Conservation (phyloP, 2,888 invertebrate genomes). For the Campoplex capitator region DNA sequence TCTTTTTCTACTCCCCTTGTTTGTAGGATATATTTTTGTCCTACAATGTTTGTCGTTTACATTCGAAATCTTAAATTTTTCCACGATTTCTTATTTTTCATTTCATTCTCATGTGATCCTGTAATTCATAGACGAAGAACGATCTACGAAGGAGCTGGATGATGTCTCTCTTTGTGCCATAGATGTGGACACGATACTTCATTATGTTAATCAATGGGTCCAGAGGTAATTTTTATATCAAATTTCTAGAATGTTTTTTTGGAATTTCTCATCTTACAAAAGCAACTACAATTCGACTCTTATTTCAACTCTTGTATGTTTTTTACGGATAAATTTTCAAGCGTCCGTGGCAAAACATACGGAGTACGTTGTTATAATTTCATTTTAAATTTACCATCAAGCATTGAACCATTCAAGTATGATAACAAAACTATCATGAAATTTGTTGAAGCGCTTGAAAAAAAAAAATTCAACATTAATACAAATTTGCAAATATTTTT, state of each 20-base stretch:
- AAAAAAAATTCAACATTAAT: not conserved
- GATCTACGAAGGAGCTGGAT: slow-evolving; percentile 91
- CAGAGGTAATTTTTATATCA: slow-evolving; percentile 88
- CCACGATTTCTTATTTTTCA: not conserved
- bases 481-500: not conserved
- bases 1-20: not conserved
- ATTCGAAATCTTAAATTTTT: slow-evolving; percentile 18
- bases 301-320: not conserved
- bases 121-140: slow-evolving; percentile 90
- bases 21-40: not conserved
- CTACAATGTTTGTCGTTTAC: not conserved
- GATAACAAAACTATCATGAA: not conserved
- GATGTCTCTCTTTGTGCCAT: slow-evolving; percentile 91
- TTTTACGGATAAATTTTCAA: not conserved
- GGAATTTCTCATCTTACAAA: not conserved
- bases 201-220: slow-evolving; percentile 95
- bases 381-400: not conserved
- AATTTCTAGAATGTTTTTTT: not conserved
- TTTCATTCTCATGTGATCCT: not conserved
- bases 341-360: not conserved
- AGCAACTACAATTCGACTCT: not conserved
- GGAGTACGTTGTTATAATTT: not conserved
- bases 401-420: not conserved
- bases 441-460: not conserved
- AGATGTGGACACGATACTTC: slow-evolving; percentile 93